phyloP scores from a whole-genome alignment of 2,797 vertebrate genomes.

The Cygnus olor region DNA sequence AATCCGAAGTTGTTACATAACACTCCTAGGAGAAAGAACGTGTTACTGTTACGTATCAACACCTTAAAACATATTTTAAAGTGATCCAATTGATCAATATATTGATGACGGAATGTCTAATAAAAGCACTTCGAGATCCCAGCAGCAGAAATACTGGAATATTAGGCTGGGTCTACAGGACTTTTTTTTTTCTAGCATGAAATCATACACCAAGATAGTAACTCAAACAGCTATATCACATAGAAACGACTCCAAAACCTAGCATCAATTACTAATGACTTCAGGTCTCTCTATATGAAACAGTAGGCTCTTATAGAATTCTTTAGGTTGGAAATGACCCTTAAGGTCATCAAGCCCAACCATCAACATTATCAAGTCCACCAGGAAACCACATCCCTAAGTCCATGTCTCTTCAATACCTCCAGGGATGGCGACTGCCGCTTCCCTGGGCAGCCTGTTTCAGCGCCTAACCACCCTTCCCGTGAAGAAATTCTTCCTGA shows the following conservation, averaged over 20 bases:
- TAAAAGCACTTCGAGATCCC: not conserved
- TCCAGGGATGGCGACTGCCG: not conserved
- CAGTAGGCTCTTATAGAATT: no score
- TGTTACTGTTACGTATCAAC: not conserved
- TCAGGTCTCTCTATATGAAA: rapidly evolving
- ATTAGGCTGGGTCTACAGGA: not conserved
- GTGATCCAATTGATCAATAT: not conserved
- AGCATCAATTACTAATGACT: not conserved
- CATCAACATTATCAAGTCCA: not conserved
- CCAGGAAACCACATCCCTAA: not conserved
- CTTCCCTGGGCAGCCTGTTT: not conserved
- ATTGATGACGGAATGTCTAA: rapidly evolving
- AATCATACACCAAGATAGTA: not conserved
- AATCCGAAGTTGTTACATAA: conserved; percentile 48
- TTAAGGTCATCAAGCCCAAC: not conserved
- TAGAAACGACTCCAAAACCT: rapidly evolving
- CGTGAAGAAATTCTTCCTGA: not conserved
- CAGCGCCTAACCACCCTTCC: not conserved
- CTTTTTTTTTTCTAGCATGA: not conserved
- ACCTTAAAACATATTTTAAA: not conserved
- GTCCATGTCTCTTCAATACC: not conserved
- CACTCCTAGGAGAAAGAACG: conserved; percentile 8
- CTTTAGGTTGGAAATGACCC: not conserved
- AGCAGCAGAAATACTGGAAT: not conserved
- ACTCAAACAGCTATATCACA: not conserved